Evolutionary conservation across 2,888 invertebrate species (phyloP), one percentile per base, ranked within the genome.

Genomic region (Tipula vernalis): DNA sequence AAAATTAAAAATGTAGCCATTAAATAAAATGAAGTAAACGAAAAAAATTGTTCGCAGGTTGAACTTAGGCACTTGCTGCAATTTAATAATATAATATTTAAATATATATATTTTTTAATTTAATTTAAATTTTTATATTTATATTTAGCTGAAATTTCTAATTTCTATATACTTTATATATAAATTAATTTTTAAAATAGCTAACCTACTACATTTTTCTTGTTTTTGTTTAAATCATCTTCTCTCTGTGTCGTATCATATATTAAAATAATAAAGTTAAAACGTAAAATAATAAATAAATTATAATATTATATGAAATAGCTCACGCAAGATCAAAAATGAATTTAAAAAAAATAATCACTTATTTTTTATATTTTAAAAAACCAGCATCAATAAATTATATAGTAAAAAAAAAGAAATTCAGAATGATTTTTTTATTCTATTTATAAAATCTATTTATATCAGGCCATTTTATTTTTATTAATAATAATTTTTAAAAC

Each of bases 21-120:
- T 15, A 51, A 51, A 51, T 51, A 51, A 51, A 51, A 51, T 5
- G 51, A 51, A 51, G 15, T 51, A 51, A 51, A 51, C 51, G n/a
- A 51, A 83, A 83, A 83, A 83, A 83, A 83, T 36, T 36, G 83
- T 83, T 83, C 83, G 83, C 83, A 36, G 83, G 83, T 83, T 83
- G 83, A 83, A 83, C 83, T 83, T 83, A 83, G 83, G 83, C 83
- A 83, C 83, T 83, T 83, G 83, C 83, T 83, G 83, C 83, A 83
- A 36, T 83, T 36, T 83, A 36, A 83, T 36, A 36, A 83, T 36
- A 36, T 36, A n/a, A 36, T 83, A 83, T 10, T 83, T 36, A 83
- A n/a, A 1, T n/a, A 13, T 36, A 13, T 83, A 36, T 83, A 83
- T 36, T 83, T 83, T 44, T 10, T 44, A n/a, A 13, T 85, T 41